Conservation (phyloP, 1,140 invertebrate genomes). For the Thaumatotibia leucotreta region DNA sequence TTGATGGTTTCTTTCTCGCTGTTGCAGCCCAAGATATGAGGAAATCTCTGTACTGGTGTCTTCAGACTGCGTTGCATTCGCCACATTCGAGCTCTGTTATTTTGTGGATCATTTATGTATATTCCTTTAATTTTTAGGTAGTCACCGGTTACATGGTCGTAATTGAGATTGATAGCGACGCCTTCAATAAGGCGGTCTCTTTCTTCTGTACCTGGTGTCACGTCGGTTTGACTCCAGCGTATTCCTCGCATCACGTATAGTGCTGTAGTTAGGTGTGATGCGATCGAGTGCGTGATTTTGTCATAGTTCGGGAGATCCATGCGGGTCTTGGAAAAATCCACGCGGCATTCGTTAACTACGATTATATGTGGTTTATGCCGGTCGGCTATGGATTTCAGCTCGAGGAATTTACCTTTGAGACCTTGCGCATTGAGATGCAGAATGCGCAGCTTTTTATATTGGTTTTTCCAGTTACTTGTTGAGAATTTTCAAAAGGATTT, state of each 20-base stretch:
- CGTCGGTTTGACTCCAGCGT: constrained; percentile 3
- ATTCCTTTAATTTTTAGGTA: constrained; percentile 13
- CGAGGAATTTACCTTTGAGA: not conserved
- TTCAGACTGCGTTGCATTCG: constrained; percentile 13
- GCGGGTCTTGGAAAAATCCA: constrained; percentile 1
- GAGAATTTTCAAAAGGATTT: constrained; percentile 5
- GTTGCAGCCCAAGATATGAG: constrained; percentile 6
- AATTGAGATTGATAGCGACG: constrained; percentile 12
- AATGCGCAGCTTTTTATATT: constrained; percentile 10
- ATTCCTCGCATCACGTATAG: not conserved
- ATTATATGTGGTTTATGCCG: constrained; percentile 1
- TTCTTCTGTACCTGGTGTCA: constrained; percentile 4
- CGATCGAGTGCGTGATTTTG: not conserved
- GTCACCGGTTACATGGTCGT: not conserved
- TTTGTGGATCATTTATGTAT: constrained; percentile 1
- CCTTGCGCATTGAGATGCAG: constrained; percentile 11
- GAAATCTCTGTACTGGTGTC: constrained; percentile 6
- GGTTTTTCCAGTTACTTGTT: not conserved
- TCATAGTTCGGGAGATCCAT: not conserved
- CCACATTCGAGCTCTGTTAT: constrained; percentile 14
- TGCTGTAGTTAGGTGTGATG: constrained; percentile 3
- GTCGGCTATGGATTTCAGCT: not conserved
- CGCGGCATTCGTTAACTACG: constrained; percentile 1
- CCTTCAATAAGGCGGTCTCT: not conserved
- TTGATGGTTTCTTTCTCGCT: constrained; percentile 10